Conservation (phyloP, 2,797 vertebrate species). For the Petrocephalus sullivani region DNA sequence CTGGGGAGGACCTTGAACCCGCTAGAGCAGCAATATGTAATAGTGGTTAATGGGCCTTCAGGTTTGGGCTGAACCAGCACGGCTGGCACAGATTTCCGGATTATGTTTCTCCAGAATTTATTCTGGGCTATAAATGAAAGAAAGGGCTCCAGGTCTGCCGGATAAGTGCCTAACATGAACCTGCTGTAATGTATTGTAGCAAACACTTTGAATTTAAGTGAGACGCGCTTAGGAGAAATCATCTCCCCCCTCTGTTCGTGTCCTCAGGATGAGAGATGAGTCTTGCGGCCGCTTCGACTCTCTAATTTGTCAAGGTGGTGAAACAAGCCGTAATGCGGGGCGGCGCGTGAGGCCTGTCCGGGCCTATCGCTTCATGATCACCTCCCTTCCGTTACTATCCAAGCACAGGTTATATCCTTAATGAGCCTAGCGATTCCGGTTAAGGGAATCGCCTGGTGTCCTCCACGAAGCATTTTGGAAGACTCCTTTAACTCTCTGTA, state of each 20-base stretch:
- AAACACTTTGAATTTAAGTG: neutral
- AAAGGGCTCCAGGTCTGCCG: neutral
- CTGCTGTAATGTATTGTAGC: neutral
- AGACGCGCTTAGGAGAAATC: neutral
- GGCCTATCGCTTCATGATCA: neutral
- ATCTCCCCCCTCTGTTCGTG: neutral
- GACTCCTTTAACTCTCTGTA: neutral
- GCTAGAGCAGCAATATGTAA: neutral
- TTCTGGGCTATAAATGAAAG: neutral
- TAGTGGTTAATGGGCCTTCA: neutral
- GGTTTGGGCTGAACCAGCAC: neutral
- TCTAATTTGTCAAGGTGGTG: neutral
- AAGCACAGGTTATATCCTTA: neutral
- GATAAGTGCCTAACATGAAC: neutral
- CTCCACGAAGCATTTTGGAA: neutral
- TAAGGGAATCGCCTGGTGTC: neutral
- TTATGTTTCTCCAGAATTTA: neutral
- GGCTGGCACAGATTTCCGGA: neutral
- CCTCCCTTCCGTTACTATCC: neutral
- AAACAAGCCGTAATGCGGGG: neutral
- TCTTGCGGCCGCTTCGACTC: neutral
- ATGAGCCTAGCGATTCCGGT: neutral
- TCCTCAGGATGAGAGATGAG: neutral
- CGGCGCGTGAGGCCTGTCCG: neutral
- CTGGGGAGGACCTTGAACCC: neutral